Base-by-base conservation (phyloP, 2,888 invertebrate species). In the Drosophila merina region DNA sequence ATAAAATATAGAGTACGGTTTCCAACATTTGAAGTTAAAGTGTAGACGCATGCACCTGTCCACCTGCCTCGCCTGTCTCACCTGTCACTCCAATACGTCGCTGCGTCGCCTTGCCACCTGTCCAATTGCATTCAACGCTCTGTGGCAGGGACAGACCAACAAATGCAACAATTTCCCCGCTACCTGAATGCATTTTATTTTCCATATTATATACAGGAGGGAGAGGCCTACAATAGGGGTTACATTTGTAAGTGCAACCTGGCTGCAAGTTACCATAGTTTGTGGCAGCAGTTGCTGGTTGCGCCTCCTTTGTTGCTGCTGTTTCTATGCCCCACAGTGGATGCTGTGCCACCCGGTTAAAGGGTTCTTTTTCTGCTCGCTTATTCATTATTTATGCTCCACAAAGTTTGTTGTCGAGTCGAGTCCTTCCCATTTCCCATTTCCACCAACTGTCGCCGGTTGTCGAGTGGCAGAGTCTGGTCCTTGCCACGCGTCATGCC, bases 341-440 rank as follows among this genome's bases (percentile, higher is more conserved):
- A 68, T 52, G 49, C 59, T 59, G 54, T 26, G 25, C 51, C 50
- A n/a, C 31, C 64, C 42, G 9, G 36, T 50, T 62, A 57, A 57
- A 40, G 59, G 62, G 57, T 54, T 56, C 48, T 45, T n/a, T 50
- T 70, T 49, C 38, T 62, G 30, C 50, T 28, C 36, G 47, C 72
- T 72, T 79, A 83, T 81, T 83, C 86, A 86, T 81, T 83, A 81
- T 81, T 79, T 72, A 83, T 77, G 80, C 80, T 79, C 75, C 80
- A 81, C 80, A 81, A 78, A 82, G 70, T 75, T 84, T 69, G 57
- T 70, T 79, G 68, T 63, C 74, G 54, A 33, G 52, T 7, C 38
- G 20, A 20, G 20, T 20, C 20, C 20, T 20, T 20, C 59, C 63
- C 26, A 33, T n/a, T 63, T 47, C 49, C 59, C 57, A 31, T 51